phyloP scores from a whole-genome alignment of 2,797 vertebrate species.

The Myotis pilosus region DNA sequence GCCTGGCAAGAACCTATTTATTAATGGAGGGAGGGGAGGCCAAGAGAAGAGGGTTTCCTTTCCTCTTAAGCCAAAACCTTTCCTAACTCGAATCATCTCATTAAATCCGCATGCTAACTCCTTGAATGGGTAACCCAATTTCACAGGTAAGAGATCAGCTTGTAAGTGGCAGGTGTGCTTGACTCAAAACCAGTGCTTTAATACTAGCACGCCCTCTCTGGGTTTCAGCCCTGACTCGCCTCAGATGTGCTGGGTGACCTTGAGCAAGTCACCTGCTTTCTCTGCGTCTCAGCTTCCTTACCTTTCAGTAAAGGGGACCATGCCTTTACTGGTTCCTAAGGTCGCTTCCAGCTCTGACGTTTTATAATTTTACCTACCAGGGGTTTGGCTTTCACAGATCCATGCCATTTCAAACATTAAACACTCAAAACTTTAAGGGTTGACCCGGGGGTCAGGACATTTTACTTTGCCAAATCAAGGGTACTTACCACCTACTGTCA shows the following conservation, averaged over 20 bases:
- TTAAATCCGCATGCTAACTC: background rate
- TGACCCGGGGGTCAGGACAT: background rate
- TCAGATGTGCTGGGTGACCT: background rate
- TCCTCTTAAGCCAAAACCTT: background rate
- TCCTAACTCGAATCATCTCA: background rate
- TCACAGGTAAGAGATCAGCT: background rate
- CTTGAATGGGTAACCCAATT: background rate
- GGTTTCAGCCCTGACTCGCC: background rate
- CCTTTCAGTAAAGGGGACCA: background rate
- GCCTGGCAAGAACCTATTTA: background rate
- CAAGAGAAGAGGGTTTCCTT: background rate
- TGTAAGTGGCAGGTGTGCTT: background rate
- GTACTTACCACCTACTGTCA: background rate
- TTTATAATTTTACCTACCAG: background rate
- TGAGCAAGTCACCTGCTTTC: background rate
- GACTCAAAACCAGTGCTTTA: background rate
- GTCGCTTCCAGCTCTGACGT: background rate
- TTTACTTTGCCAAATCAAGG: background rate
- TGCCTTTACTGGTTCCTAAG: background rate
- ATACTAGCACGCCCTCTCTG: no score
- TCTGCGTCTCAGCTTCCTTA: background rate
- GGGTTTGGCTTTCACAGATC: background rate
- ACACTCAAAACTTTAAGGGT: background rate
- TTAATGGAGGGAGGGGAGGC: background rate
- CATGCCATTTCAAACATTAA: background rate